A percentile compares a stretch with the other conserved stretches of the same genome.
Conservation (phyloP, 2,888 invertebrate species). For the Andrena bucephala region DNA sequence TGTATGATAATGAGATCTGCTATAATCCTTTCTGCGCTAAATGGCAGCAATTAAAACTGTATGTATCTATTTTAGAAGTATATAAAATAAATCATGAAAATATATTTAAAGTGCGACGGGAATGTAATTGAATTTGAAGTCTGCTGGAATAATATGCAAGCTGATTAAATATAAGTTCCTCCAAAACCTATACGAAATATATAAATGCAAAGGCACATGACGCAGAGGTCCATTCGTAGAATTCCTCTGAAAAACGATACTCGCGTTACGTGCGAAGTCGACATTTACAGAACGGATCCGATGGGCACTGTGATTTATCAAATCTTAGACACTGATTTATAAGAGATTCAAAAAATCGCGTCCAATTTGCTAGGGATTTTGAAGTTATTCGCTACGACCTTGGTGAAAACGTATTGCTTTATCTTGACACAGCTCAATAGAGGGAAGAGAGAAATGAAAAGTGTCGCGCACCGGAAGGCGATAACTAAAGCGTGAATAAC, state of each 20-base stretch:
- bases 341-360: background rate
- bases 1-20: slow-evolving; percentile 19
- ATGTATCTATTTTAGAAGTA: background rate
- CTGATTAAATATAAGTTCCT: background rate
- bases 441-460: slow-evolving; percentile 10
- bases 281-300: background rate
- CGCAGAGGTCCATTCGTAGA: background rate
- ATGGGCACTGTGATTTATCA: background rate
- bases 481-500: slow-evolving; percentile 31
- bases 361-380: slow-evolving; percentile 26
- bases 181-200: background rate
- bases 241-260: background rate
- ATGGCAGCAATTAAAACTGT: background rate
- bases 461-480: slow-evolving; percentile 32
- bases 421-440: slow-evolving; percentile 16
- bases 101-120: background rate
- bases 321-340: background rate
- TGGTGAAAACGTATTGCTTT: background rate
- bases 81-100: background rate
- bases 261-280: background rate
- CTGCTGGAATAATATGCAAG: background rate
- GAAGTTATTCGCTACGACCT: background rate
- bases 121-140: background rate
- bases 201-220: background rate
- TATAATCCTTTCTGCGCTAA: background rate